Conservation (phyloP, 2,113 vertebrate genomes). For the Ochotona curzoniae region DNA sequence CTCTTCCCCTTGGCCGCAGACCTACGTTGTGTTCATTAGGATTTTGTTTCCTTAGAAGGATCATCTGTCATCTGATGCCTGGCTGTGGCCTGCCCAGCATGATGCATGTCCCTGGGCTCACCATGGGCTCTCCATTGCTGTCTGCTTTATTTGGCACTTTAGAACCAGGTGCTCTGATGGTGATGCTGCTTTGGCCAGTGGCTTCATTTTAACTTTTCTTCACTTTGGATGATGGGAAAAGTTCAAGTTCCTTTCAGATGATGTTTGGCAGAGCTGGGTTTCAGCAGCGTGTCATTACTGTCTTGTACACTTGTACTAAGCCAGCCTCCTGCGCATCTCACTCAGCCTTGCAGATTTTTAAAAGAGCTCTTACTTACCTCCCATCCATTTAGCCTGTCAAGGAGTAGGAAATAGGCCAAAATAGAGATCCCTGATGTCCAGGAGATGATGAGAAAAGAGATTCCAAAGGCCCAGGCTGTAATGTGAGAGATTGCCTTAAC, state of each 20-base stretch:
- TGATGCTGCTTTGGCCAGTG: slow-evolving; percentile 50
- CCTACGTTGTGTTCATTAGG: not conserved
- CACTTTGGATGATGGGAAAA: not conserved
- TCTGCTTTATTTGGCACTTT: not conserved
- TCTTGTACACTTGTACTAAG: slow-evolving; percentile 27
- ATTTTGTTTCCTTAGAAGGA: not conserved
- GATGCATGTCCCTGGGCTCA: not conserved
- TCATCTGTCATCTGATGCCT: not conserved
- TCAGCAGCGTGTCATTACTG: slow-evolving; percentile 44
- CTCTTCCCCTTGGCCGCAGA: not conserved
- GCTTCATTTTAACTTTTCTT: slow-evolving; percentile 59
- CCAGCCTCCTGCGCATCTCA: not conserved
- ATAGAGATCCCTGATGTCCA: not conserved
- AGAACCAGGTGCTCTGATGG: not conserved
- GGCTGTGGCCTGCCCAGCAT: not conserved
- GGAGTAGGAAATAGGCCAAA: not conserved
- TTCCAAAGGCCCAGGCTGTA: accelerated
- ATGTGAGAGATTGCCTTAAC: not conserved
- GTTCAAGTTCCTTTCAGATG: slow-evolving; percentile 62
- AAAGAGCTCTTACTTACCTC: slow-evolving; percentile 37
- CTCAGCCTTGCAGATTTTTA: slow-evolving; percentile 61
- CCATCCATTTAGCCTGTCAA: slow-evolving; percentile 32
- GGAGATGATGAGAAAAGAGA: not conserved
- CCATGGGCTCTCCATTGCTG: not conserved
- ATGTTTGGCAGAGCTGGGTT: not conserved